A percentile compares a stretch with the other conserved stretches of the same genome.
phyloP scores from a whole-genome alignment of 2,888 invertebrate genomes.

The Gastrophysa polygoni region DNA sequence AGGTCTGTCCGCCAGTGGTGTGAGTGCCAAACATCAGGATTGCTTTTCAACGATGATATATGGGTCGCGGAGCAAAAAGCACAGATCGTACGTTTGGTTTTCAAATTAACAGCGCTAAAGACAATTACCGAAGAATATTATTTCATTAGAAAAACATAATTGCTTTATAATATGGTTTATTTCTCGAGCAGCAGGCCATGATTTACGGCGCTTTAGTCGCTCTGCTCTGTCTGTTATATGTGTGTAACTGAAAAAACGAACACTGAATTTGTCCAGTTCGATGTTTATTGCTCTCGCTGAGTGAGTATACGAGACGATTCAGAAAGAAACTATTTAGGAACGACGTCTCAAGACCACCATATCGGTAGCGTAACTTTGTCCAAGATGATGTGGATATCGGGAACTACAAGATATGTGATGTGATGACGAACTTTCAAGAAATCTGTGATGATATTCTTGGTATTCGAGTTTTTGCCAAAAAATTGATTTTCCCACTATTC shows the following conservation, averaged over 20 bases:
- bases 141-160: conserved; percentile 50
- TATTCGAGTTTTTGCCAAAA: too few species aligned
- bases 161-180: conserved; percentile 50
- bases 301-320: too few species aligned
- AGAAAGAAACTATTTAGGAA: too few species aligned
- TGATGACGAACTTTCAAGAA: too few species aligned
- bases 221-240: conserved; percentile 20
- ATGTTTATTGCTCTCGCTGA: background rate
- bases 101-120: conserved; percentile 47
- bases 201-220: conserved; percentile 45
- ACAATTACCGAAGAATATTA: conserved; percentile 48
- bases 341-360: too few species aligned
- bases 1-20: background rate
- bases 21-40: conserved; percentile 7
- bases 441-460: too few species aligned
- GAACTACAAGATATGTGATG: too few species aligned
- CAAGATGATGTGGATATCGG: too few species aligned
- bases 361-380: too few species aligned
- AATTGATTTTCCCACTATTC: too few species aligned
- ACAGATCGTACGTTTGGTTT: conserved; percentile 43
- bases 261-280: conserved; percentile 23
- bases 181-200: conserved; percentile 39
- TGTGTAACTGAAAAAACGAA: conserved; percentile 13
- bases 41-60: conserved; percentile 38
- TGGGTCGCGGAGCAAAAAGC: conserved; percentile 34